Conservation (phyloP, 2,888 invertebrate genomes). For the Zaprionus obscuricornis region DNA sequence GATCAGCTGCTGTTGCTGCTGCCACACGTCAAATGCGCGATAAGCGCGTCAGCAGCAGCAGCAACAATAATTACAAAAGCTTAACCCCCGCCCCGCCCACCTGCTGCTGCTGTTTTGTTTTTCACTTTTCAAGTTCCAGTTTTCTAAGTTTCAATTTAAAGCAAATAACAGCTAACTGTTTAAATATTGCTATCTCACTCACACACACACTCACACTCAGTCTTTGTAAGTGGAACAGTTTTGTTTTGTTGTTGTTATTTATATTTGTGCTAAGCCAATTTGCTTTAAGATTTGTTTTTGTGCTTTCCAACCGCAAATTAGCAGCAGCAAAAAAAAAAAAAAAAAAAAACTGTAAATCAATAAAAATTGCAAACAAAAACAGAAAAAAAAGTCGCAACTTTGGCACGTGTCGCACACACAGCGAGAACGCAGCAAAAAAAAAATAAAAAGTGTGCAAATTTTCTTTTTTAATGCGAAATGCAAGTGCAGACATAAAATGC, state of each 20-base stretch:
- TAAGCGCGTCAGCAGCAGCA: slow-evolving; percentile 22
- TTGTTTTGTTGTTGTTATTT: slow-evolving; percentile 40
- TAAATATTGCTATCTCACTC: no score
- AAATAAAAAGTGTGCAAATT: slow-evolving; percentile 29
- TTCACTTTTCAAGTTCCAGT: slow-evolving; percentile 28
- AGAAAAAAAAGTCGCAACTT: slow-evolving; percentile 10
- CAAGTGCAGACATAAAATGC: not conserved
- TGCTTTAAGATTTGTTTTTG: slow-evolving; percentile 39
- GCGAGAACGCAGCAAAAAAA: slow-evolving; percentile 1
- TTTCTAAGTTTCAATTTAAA: slow-evolving; percentile 16
- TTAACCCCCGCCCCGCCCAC: not conserved
- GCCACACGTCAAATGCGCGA: slow-evolving; percentile 17
- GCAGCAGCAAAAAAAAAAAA: slow-evolving; percentile 13
- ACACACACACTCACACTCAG: no score
- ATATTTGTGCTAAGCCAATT: slow-evolving; percentile 68
- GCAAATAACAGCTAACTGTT: slow-evolving; percentile 31
- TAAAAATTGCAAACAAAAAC: slow-evolving; percentile 31
- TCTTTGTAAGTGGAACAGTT: slow-evolving; percentile 6
- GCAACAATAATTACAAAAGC: not conserved
- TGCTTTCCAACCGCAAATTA: slow-evolving; percentile 2
- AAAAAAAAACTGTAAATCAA: slow-evolving; percentile 45
- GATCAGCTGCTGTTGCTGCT: slow-evolving; percentile 52
- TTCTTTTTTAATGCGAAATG: not conserved
- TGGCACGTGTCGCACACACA: slow-evolving; percentile 6
- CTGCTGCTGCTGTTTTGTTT: not conserved